phyloP scores from a whole-genome alignment of 30 jellyfish, hydroid and myxozoan genomes.

The Aurelia sp. region DNA sequence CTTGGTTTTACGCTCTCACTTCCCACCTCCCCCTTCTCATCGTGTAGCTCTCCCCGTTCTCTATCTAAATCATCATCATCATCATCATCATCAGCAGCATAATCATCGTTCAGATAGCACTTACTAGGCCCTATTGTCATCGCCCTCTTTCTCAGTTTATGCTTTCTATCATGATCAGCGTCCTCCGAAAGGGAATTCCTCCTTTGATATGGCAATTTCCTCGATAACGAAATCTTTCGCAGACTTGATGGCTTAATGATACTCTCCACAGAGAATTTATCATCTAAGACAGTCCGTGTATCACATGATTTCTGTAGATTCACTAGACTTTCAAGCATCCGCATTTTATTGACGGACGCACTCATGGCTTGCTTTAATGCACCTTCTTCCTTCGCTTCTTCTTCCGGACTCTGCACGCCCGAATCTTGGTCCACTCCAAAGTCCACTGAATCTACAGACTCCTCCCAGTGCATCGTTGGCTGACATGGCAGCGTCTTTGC shows the following conservation, averaged over 20 bases:
- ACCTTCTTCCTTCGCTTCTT: constrained; percentile 38
- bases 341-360: constrained; percentile 46
- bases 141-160: constrained; percentile 47
- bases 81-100: neutral
- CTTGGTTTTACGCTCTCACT: neutral
- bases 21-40: neutral
- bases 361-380: constrained; percentile 64
- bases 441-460: neutral
- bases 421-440: neutral
- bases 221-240: constrained; percentile 58
- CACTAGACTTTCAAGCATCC: constrained; percentile 65
- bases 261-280: constrained; percentile 71
- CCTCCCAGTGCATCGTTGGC: constrained; percentile 49
- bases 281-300: constrained; percentile 27
- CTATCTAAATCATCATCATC: neutral
- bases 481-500: constrained; percentile 70
- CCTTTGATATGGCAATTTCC: constrained; percentile 54
- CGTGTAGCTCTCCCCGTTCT: neutral
- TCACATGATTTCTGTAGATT: constrained; percentile 48
- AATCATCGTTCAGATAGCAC: constrained; percentile 6
- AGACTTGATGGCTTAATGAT: constrained; percentile 68
- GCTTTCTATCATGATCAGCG: neutral
- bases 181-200: constrained; percentile 63
- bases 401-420: constrained; percentile 20
- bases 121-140: constrained; percentile 29